These are phyloP conservation scores for Hemistola chrysoprasaria DNA, from an alignment of 2,888 invertebrate genomes.

Conservation along the genomic window DNA sequence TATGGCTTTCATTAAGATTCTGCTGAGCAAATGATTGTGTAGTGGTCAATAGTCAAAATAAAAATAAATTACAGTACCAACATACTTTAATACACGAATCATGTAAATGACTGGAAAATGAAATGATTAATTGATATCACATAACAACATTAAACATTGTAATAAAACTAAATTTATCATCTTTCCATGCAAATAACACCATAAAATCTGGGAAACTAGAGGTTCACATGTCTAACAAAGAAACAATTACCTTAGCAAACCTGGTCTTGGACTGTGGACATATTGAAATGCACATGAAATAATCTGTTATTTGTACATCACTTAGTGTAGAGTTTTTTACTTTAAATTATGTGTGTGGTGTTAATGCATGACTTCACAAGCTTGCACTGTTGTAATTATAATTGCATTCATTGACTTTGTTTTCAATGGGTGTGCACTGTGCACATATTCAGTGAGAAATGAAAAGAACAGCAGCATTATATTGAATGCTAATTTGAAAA, in stretches of 20 bases:
- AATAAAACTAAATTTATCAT: background rate
- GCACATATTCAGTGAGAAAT: too few species aligned
- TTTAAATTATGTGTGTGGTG: conserved; percentile 32
- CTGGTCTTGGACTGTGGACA: conserved; percentile 24
- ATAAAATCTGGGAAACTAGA: conserved; percentile 6
- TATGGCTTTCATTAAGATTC: too few species aligned
- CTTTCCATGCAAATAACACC: conserved; percentile 1
- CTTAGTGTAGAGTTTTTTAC: conserved; percentile 20
- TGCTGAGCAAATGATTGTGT: too few species aligned
- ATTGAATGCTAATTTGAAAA: too few species aligned
- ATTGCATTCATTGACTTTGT: conserved; percentile 37
- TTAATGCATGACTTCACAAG: conserved; percentile 40
- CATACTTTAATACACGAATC: too few species aligned
- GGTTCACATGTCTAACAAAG: conserved; percentile 20
- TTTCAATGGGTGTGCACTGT: conserved; percentile 13
- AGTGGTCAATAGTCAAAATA: too few species aligned
- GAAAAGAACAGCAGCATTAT: too few species aligned
- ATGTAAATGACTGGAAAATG: too few species aligned
- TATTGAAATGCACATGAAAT: conserved; percentile 21
- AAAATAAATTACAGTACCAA: too few species aligned
- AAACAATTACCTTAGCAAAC: conserved; percentile 20
- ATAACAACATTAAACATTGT: conserved; percentile 1
- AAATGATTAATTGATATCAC: too few species aligned
- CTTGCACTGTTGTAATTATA: conserved; percentile 27
- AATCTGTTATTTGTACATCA: conserved; percentile 29